Evolutionary conservation across 2,113 vertebrate species (phyloP).

Genomic region (Alectura lathami): DNA sequence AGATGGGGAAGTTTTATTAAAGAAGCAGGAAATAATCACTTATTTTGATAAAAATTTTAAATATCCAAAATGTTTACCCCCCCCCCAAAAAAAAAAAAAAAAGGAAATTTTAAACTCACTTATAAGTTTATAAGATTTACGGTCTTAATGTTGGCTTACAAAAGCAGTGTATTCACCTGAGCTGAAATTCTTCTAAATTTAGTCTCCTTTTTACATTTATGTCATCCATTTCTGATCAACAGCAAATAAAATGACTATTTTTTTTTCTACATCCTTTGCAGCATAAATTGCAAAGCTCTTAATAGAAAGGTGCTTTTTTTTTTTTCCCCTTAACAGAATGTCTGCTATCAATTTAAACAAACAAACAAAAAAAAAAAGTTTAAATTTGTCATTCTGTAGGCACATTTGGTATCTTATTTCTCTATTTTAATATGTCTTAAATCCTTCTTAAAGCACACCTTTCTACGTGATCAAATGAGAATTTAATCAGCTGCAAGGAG

Average conservation of each 20-base stretch:
- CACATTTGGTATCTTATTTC: not conserved
- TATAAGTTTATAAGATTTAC: not conserved
- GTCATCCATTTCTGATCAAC: not conserved
- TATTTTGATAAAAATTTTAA: slow-evolving; percentile 15
- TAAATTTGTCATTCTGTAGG: not conserved
- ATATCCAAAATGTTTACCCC: not conserved
- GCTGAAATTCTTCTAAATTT: not conserved
- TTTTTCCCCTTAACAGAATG: not conserved
- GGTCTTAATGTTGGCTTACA: not conserved
- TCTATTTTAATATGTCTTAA: not conserved
- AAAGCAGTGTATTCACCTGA: not conserved
- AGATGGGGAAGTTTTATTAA: not conserved
- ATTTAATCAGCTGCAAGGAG: not conserved
- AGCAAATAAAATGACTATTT: not conserved
- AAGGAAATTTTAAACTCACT: not conserved
- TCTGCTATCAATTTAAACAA: not conserved
- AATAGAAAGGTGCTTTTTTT: no score
- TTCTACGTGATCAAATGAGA: not conserved
- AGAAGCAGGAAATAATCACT: not conserved
- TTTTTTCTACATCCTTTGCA: not conserved
- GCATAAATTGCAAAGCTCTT: accelerated
- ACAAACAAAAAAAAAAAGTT: accelerated
- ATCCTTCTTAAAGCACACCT: not conserved
- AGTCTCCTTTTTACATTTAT: not conserved
- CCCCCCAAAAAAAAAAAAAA: no score